Percentiles rank a stretch among this genome's conserved stretches.
These are phyloP conservation scores for Crocodylus rhombifer DNA, from an alignment of 2,797 vertebrate genomes.

Conservation along the genomic window DNA sequence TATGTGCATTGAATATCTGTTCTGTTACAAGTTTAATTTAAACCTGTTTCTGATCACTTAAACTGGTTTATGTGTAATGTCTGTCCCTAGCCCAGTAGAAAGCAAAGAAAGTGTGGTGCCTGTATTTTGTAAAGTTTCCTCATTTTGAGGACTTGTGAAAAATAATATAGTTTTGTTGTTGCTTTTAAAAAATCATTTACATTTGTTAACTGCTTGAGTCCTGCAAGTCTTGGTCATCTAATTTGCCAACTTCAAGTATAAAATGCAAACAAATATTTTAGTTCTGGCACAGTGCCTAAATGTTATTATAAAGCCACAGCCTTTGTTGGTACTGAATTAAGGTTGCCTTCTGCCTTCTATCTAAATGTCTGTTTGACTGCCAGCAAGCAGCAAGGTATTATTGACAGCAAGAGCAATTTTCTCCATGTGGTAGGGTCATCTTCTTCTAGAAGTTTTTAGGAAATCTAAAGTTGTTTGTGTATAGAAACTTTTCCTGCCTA, in stretches of 20 bases:
- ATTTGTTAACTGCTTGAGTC: no score
- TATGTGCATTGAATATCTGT: no score
- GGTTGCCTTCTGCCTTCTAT: conserved; percentile 17
- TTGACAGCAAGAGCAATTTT: conserved; percentile 45
- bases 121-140: no score
- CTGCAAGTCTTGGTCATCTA: neutral
- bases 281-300: neutral
- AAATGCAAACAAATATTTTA: neutral
- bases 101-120: no score
- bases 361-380: neutral
- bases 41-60: no score
- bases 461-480: neutral
- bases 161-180: no score
- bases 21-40: no score
- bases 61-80: no score
- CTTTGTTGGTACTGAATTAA: neutral
- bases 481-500: conserved; percentile 8
- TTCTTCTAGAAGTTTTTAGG: conserved; percentile 45
- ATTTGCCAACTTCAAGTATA: neutral
- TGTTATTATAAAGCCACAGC: neutral
- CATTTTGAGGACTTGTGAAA: no score
- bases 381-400: neutral
- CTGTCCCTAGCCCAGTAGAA: no score
- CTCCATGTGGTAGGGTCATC: conserved; percentile 16
- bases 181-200: no score